phyloP scores from a whole-genome alignment of 2,113 vertebrate species.

The Nycticebus coucang region DNA sequence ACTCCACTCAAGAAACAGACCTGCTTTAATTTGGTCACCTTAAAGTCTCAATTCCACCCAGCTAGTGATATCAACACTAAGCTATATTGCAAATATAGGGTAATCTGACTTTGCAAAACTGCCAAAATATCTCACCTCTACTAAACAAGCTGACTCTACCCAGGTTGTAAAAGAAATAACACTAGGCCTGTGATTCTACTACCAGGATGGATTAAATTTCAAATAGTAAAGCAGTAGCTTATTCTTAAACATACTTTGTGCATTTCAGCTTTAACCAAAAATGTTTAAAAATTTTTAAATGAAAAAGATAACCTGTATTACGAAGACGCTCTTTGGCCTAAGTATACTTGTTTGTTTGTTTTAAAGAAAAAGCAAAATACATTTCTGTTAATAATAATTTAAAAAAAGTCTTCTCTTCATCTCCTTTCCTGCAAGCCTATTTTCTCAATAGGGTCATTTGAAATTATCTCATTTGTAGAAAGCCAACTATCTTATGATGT shows the following conservation, averaged over 20 bases:
- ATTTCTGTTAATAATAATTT: background rate
- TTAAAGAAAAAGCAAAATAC: background rate
- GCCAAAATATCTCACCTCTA: background rate
- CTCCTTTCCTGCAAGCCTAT: background rate
- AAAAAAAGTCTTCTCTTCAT: background rate
- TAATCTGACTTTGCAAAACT: constrained; percentile 1
- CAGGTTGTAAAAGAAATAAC: background rate
- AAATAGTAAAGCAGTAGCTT: background rate
- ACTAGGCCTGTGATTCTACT: background rate
- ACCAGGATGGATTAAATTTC: background rate
- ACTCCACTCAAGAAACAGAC: background rate
- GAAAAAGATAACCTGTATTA: background rate
- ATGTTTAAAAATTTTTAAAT: background rate
- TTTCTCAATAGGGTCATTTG: background rate
- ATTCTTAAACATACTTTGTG: background rate
- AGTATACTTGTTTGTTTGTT: background rate
- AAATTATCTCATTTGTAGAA: constrained; percentile 41
- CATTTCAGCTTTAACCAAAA: background rate
- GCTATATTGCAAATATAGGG: background rate
- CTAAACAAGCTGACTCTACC: background rate
- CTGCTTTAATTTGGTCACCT: background rate
- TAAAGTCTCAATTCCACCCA: background rate
- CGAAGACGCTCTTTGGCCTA: background rate
- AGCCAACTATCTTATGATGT: constrained; percentile 3
- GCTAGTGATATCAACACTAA: background rate